phyloP scores from a whole-genome alignment of 23 tunicate genomes.

The Ascidia mentula region DNA sequence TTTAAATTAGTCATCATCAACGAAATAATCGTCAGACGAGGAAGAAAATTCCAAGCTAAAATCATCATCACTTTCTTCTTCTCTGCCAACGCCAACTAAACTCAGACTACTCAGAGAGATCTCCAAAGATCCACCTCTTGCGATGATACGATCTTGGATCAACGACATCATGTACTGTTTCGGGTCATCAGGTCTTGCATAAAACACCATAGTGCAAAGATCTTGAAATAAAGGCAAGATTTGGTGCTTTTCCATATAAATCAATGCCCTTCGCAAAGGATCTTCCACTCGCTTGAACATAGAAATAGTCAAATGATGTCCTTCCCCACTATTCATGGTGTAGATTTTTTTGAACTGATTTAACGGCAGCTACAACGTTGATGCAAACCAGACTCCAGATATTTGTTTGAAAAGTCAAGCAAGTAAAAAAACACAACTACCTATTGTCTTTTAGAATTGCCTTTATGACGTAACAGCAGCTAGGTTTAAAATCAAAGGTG shows the following conservation, averaged over 20 bases:
- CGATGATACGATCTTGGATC: slow-evolving; percentile 7
- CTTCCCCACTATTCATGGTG: slow-evolving; percentile 13
- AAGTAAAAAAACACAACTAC: no score
- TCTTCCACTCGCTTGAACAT: not conserved
- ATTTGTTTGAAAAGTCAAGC: no score
- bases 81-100: not conserved
- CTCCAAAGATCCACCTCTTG: slow-evolving; percentile 3
- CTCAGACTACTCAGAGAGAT: not conserved
- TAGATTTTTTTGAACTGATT: not conserved
- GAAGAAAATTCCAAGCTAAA: not conserved
- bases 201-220: slow-evolving; percentile 13
- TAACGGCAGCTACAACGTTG: no score
- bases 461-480: no score
- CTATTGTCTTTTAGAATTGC: no score
- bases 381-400: no score
- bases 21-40: not conserved
- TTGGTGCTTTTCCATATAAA: slow-evolving; percentile 26
- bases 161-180: slow-evolving; percentile 16
- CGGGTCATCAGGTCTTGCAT: slow-evolving; percentile 26
- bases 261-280: slow-evolving; percentile 9
- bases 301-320: not conserved
- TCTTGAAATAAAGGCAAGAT: slow-evolving; percentile 26
- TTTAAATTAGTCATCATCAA: no score
- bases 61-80: not conserved
- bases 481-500: no score